These are phyloP conservation scores for Pachycephala philippinensis DNA, from an alignment of 2,113 vertebrate species.

Conservation along the genomic window DNA sequence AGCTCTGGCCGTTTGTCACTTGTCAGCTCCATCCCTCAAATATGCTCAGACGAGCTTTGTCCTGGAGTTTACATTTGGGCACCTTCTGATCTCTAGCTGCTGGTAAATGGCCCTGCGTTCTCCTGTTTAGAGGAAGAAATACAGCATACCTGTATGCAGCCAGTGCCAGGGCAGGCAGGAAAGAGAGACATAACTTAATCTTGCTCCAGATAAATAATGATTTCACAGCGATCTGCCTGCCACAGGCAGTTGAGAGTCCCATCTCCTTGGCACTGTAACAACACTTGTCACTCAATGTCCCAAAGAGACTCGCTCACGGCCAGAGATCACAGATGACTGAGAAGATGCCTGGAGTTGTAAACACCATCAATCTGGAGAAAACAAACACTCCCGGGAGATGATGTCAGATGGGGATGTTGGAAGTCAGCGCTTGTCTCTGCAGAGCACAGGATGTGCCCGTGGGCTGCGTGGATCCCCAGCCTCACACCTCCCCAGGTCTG, in stretches of 20 bases:
- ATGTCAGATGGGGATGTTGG: not conserved
- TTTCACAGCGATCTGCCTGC: not conserved
- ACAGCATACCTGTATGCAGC: not conserved
- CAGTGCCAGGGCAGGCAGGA: not conserved
- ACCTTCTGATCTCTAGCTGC: not conserved
- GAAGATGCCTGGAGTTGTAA: not conserved
- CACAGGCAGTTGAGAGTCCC: not conserved
- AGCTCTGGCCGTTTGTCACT: not conserved
- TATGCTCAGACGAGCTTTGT: not conserved
- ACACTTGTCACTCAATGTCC: not conserved
- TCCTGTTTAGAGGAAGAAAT: slow-evolving; percentile 29
- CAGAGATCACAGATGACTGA: slow-evolving; percentile 1
- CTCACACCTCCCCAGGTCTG: not conserved
- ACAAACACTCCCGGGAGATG: not conserved
- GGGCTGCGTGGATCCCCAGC: accelerated
- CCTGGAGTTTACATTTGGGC: not conserved
- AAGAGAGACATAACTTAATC: not conserved
- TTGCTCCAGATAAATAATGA: not conserved
- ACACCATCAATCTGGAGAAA: slow-evolving; percentile 3
- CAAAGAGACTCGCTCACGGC: not conserved
- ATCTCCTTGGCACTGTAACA: slow-evolving; percentile 35
- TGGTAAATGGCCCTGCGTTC: not conserved
- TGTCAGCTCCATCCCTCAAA: not conserved
- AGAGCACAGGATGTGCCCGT: not conserved
- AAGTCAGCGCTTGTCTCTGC: not conserved